A percentile compares a stretch with the other conserved stretches of the same genome.
These are phyloP conservation scores for Hipparchia semele DNA, from an alignment of 2,888 invertebrate species.

Conservation along the genomic window DNA sequence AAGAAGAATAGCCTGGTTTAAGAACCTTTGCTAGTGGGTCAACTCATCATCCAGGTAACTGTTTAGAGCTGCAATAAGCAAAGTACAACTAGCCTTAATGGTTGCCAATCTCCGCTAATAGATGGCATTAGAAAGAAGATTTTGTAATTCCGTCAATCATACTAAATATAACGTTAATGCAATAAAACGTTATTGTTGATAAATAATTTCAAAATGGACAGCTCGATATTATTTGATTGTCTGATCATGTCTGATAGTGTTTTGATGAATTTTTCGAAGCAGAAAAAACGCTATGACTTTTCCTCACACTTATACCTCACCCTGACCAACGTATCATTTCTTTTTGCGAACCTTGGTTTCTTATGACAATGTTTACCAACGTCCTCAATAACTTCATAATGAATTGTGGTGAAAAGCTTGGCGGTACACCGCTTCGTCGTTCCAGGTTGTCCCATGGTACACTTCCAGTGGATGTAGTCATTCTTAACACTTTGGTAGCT, in stretches of 20 bases:
- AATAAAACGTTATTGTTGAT: too few species aligned
- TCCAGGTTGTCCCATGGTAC: slow-evolving; percentile 60
- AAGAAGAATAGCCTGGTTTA: too few species aligned
- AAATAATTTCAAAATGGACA: too few species aligned
- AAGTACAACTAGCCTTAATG: too few species aligned
- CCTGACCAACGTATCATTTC: slow-evolving; percentile 25
- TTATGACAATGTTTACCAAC: slow-evolving; percentile 52
- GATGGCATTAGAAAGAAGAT: too few species aligned
- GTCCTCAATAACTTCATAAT: slow-evolving; percentile 49
- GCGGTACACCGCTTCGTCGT: slow-evolving; percentile 58
- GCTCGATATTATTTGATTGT: too few species aligned
- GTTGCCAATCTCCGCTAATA: too few species aligned
- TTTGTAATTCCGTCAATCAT: too few species aligned
- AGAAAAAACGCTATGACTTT: neutral
- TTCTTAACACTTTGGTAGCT: slow-evolving; percentile 48
- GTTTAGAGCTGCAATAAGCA: too few species aligned
- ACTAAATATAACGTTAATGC: too few species aligned
- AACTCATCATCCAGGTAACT: too few species aligned
- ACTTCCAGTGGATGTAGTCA: slow-evolving; percentile 56
- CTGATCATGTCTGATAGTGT: neutral
- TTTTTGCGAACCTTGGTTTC: slow-evolving; percentile 54
- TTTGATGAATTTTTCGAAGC: neutral
- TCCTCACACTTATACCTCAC: slow-evolving; percentile 7
- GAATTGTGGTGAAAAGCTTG: slow-evolving; percentile 52
- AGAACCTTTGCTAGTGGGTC: too few species aligned